Evolutionary conservation across 2,797 vertebrate genomes (phyloP), one percentile per base, ranked within the genome.

Genomic region (Paedocypris micromegethes): DNA sequence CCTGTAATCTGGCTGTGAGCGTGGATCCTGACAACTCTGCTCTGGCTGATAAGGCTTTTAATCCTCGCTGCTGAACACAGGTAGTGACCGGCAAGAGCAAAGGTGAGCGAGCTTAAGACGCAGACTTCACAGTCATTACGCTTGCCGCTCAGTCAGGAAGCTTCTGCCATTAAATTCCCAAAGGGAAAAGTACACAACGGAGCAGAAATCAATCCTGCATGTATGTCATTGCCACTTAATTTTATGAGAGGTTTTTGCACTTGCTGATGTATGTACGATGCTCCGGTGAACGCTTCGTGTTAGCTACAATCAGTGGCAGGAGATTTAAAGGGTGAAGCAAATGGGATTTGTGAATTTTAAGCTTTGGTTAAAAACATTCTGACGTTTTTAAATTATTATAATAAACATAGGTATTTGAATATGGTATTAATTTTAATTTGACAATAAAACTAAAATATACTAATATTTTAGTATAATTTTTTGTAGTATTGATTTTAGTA

Each of bases 21-120:
- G 56, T 42, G 44, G 9, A 53, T 62, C 67, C 67, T 64, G 61
- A 72, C 67, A 68, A 64, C 78, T 51, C 66, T 64, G 37, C 47
- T 68, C 48, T 23, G 9, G 57, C 58, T n/a, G 52, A 71, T 74
- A 75, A 70, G 56, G 41, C 70, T 54, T 71, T 23, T 76, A 75
- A 74, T 69, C 68, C 74, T 67, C 53, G 44, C 23, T 58, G 42
- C 68, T 64, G 52, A 76, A 61, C 65, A 66, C 74, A 70, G 65
- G 52, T 50, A 54, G 49, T 58, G 64, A 66, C 58, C 55, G 52
- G 69, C 56, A 43, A 70, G 62, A 64, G 57, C 44, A 68, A 72
- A 73, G n/a, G 48, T 61, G 61, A 57, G 63, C 53, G 51, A 59
- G 69, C 68, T 66, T 68, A 57, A 65, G 58, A 70, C 58, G 62